phyloP scores from a whole-genome alignment of 1,140 invertebrate genomes.

The Amyelois transitella region DNA sequence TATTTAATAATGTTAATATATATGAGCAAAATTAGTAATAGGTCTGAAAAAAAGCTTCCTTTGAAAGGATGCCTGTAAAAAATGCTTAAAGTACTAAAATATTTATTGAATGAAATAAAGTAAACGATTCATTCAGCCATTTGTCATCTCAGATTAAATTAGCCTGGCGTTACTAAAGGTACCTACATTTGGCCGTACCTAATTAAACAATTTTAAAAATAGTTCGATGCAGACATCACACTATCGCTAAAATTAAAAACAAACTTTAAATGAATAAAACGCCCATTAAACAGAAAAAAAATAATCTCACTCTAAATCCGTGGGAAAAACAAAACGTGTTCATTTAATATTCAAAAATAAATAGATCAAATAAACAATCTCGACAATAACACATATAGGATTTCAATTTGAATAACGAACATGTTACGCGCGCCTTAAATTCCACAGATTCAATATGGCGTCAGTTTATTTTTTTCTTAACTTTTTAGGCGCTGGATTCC shows the following conservation, averaged over 20 bases:
- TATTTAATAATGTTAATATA: too few relatives aligned
- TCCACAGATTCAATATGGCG: slow-evolving; percentile 43
- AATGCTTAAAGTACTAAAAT: too few relatives aligned
- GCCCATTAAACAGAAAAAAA: neutral
- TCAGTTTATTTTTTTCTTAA: slow-evolving; percentile 30
- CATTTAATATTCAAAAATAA: slow-evolving; percentile 16
- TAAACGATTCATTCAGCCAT: too few relatives aligned
- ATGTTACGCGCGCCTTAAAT: slow-evolving; percentile 45
- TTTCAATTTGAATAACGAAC: slow-evolving; percentile 47
- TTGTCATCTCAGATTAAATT: too few relatives aligned
- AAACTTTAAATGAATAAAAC: slow-evolving; percentile 1
- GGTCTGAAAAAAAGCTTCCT: too few relatives aligned
- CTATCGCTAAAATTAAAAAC: too few relatives aligned
- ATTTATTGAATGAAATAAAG: too few relatives aligned
- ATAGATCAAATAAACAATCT: slow-evolving; percentile 34
- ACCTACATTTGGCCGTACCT: too few relatives aligned
- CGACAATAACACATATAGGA: slow-evolving; percentile 35
- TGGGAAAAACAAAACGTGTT: slow-evolving; percentile 2
- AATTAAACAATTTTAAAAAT: neutral
- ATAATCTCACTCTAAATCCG: slow-evolving; percentile 2
- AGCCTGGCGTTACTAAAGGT: too few relatives aligned
- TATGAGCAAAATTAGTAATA: too few relatives aligned
- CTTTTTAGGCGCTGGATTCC: slow-evolving; percentile 40
- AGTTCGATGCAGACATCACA: neutral
- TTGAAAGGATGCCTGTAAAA: too few relatives aligned